phyloP scores from a whole-genome alignment of 2,113 vertebrate genomes.

The Dicrurus megarhynchus region DNA sequence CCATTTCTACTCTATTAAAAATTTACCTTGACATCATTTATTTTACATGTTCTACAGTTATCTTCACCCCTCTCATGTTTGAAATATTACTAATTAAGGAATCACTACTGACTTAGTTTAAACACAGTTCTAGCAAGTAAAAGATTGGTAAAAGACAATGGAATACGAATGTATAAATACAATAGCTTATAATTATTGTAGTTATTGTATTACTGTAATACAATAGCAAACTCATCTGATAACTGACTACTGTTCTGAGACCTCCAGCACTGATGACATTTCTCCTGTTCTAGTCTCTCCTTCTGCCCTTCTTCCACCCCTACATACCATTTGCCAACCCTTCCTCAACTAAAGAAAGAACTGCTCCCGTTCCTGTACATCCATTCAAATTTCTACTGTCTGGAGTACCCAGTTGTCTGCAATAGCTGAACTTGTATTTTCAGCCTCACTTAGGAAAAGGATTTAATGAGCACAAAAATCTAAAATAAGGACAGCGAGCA shows the following conservation, averaged over 20 bases:
- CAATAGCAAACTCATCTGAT: neutral
- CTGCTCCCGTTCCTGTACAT: neutral
- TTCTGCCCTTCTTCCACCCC: neutral
- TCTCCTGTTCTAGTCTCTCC: neutral
- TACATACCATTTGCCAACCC: neutral
- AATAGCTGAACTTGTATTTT: neutral
- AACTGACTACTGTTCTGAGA: neutral
- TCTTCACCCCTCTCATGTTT: neutral
- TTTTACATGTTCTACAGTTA: neutral
- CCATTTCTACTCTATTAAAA: neutral
- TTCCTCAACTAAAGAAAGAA: neutral
- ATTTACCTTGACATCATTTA: neutral
- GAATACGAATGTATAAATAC: neutral
- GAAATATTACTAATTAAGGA: neutral
- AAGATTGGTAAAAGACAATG: neutral
- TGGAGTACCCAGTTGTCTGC: neutral
- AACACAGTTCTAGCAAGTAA: neutral
- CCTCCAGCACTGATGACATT: accelerated
- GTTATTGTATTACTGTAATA: neutral
- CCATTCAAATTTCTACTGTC: neutral
- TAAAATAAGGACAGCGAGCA: neutral
- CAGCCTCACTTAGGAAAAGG: neutral
- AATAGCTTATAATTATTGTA: neutral
- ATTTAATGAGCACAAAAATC: neutral
- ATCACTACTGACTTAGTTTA: neutral